Base-by-base conservation (phyloP, 2,113 vertebrate genomes). In the Cromileptes altivelis region DNA sequence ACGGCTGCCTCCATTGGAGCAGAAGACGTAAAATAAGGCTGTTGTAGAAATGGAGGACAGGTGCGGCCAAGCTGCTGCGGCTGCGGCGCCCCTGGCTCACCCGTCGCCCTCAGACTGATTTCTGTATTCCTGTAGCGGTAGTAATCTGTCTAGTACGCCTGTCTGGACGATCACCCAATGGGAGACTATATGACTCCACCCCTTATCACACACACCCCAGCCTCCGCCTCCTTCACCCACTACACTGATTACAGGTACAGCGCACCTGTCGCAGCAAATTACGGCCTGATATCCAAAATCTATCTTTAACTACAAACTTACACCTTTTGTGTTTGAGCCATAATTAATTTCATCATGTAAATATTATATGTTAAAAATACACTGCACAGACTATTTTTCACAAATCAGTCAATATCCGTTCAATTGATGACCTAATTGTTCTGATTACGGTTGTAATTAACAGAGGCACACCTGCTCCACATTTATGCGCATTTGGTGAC, bases 1-100 rank as follows among this genome's bases (percentile, higher is more conserved):
- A 95, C 89, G 1, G 93, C 91, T 1, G 91, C 94, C 81, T 96
- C 88, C 94, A 93, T 94, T 9, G 68, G 53, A 61, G 37, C 70
- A 2, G 77, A 37, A 52, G 33, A 7, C 40, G n/a, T 2, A 3
- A 13, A 15, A 4, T 13, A 55, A 4, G 19, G 49, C 72, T 80
- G 1, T 12, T n/a, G 61, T 57, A 47, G 56, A 56, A 62, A 76
- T n/a, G 74, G 75, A 58, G 64, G 76, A 69, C 56, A 82, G 83
- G 82, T 62, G n/a, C 19, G 6, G 45, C 7, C 23, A 4, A 12
- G 27, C 68, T 55, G 56, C 62, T 11, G 78, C 47, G 18, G 37
- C 68, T 55, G 56, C 62, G 11, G 78, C 47, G 18, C 33, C 7
- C 33, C 33, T 1, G 33, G 37, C 30, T 76, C 70, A 17, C 37